Percentiles rank a stretch among this genome's conserved stretches.
phyloP scores from a whole-genome alignment of 2,113 vertebrate species.

The Taurulus bubalis region DNA sequence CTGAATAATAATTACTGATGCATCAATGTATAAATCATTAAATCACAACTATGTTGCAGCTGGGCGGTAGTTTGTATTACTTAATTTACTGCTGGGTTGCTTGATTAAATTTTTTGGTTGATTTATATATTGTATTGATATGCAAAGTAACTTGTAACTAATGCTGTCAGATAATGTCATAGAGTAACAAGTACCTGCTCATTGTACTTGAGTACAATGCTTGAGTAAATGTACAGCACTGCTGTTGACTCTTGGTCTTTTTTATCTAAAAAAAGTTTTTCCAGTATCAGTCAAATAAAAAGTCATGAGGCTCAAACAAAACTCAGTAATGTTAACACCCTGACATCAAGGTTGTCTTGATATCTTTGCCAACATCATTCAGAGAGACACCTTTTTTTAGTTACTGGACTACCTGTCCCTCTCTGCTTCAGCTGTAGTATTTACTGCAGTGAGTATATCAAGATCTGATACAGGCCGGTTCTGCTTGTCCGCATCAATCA shows the following conservation, averaged over 20 bases:
- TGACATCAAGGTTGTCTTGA: constrained; percentile 24
- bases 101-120: neutral
- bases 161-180: neutral
- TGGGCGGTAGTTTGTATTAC: neutral
- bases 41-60: neutral
- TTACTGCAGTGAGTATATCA: constrained; percentile 56
- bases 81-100: neutral
- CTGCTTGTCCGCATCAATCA: constrained; percentile 60
- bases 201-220: neutral
- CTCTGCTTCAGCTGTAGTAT: constrained; percentile 32
- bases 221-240: neutral
- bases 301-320: constrained; percentile 14
- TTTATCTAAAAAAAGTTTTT: neutral
- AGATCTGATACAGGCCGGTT: constrained; percentile 47
- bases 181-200: too few species aligned
- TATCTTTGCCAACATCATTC: constrained; percentile 29
- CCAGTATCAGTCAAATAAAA: neutral
- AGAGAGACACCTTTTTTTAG: constrained; percentile 20
- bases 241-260: neutral
- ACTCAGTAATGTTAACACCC: constrained; percentile 19
- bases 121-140: neutral
- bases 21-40: neutral
- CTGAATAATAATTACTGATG: neutral
- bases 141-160: neutral
- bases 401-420: constrained; percentile 16